phyloP scores from a whole-genome alignment of 2,113 vertebrate genomes.

The Amphilophus citrinellus region DNA sequence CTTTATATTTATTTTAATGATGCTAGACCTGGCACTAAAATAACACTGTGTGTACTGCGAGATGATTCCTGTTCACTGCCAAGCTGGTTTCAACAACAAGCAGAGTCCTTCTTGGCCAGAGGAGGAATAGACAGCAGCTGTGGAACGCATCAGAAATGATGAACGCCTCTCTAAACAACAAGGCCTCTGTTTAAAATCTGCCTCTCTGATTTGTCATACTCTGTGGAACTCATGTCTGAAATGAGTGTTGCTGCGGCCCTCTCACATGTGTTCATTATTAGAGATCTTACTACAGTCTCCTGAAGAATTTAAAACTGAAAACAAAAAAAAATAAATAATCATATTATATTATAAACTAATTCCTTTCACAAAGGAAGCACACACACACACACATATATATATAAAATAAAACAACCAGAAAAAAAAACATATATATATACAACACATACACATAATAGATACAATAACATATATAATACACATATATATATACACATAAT shows the following conservation, averaged over 20 bases:
- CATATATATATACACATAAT: no score
- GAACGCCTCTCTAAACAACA: slow-evolving; percentile 57
- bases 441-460: no score
- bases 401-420: no score
- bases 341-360: no score
- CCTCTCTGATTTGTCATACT: slow-evolving; percentile 29
- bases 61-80: not conserved
- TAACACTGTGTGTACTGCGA: not conserved
- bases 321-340: no score
- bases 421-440: no score
- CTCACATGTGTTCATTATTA: not conserved
- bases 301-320: not conserved
- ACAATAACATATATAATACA: no score
- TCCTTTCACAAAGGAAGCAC: no score
- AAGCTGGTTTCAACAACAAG: slow-evolving; percentile 39
- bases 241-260: not conserved
- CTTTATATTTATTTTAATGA: not conserved
- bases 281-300: not conserved
- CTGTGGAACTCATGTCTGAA: slow-evolving; percentile 9
- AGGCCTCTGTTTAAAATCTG: slow-evolving; percentile 47
- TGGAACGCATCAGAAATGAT: slow-evolving; percentile 62
- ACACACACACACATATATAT: no score
- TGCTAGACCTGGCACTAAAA: not conserved
- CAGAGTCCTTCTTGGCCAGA: slow-evolving; percentile 12
- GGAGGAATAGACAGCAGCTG: slow-evolving; percentile 65